phyloP scores from a whole-genome alignment of 2,888 invertebrate genomes.

The Apamea anceps region DNA sequence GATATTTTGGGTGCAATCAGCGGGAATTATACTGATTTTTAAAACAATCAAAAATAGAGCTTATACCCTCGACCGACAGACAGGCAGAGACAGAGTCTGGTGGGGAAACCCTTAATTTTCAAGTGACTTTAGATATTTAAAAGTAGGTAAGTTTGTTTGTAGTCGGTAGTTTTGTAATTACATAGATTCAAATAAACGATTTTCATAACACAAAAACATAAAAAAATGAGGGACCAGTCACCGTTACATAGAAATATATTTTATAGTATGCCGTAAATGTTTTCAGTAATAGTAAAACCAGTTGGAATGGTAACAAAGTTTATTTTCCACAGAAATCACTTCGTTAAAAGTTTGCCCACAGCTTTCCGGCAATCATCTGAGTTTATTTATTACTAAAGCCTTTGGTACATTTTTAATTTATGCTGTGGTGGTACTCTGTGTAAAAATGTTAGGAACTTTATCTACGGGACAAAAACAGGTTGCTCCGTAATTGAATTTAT shows the following conservation, averaged over 20 bases:
- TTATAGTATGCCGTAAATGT: constrained; percentile 22
- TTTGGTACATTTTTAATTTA: constrained; percentile 59
- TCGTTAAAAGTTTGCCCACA: constrained; percentile 79
- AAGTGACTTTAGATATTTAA: not conserved
- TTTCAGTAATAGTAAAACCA: constrained; percentile 32
- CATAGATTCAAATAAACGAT: not conserved
- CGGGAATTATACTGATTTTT: constrained; percentile 42
- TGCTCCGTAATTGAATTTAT: constrained; percentile 51
- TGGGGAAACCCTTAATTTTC: not conserved
- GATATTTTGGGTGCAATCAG: constrained; percentile 47
- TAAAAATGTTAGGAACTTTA: constrained; percentile 52
- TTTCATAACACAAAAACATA: not conserved
- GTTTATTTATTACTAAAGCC: constrained; percentile 64
- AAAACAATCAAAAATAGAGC: constrained; percentile 44
- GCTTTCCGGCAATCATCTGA: constrained; percentile 67
- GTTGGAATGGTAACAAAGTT: constrained; percentile 53
- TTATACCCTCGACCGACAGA: not conserved
- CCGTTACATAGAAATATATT: not conserved
- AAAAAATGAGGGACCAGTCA: not conserved
- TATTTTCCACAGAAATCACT: constrained; percentile 69
- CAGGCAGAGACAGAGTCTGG: not conserved
- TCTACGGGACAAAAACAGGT: constrained; percentile 47
- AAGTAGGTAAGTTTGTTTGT: not conserved
- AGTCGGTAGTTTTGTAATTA: not conserved
- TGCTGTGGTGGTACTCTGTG: constrained; percentile 21